These are phyloP conservation scores for Sphenopsis melanotis DNA, from an alignment of 2,797 vertebrate species.

Conservation along the genomic window DNA sequence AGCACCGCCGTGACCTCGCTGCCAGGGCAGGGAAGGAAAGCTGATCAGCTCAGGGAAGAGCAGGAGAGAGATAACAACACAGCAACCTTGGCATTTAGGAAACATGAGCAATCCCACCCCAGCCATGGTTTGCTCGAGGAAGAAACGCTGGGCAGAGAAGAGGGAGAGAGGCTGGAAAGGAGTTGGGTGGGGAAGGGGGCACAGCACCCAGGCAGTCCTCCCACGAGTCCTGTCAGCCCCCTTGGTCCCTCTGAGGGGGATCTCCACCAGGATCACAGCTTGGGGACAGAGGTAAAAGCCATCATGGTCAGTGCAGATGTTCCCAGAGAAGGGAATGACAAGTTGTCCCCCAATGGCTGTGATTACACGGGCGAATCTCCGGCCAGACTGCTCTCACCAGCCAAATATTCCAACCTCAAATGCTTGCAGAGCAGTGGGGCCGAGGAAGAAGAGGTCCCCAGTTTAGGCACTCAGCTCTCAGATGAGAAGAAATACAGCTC, in stretches of 20 bases:
- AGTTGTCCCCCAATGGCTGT: not conserved
- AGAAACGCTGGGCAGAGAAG: not conserved
- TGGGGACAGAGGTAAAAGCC: not conserved
- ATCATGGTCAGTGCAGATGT: not conserved
- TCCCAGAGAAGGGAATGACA: not conserved
- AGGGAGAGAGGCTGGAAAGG: not conserved
- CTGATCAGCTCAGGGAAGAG: slow-evolving; percentile 1
- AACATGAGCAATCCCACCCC: slow-evolving; percentile 39
- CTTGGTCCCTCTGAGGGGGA: fast-evolving
- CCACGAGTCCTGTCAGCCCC: not conserved
- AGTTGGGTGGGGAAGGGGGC: not conserved
- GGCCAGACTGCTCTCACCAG: not conserved
- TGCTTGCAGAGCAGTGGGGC: not conserved
- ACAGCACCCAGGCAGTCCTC: fast-evolving
- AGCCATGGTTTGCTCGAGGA: slow-evolving; percentile 7
- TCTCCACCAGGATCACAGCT: not conserved
- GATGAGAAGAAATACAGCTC: not conserved
- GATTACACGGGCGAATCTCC: not conserved
- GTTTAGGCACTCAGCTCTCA: not conserved
- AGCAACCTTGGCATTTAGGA: slow-evolving; percentile 61
- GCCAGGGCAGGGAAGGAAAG: slow-evolving; percentile 24
- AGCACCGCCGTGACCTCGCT: not conserved
- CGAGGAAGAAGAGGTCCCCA: not conserved
- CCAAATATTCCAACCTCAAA: not conserved
- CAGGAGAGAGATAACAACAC: slow-evolving; percentile 43